A percentile compares a stretch with the other conserved stretches of the same genome.
Evolutionary conservation across 1,140 invertebrate species (phyloP).

Genomic region (Zaprionus davidi): DNA sequence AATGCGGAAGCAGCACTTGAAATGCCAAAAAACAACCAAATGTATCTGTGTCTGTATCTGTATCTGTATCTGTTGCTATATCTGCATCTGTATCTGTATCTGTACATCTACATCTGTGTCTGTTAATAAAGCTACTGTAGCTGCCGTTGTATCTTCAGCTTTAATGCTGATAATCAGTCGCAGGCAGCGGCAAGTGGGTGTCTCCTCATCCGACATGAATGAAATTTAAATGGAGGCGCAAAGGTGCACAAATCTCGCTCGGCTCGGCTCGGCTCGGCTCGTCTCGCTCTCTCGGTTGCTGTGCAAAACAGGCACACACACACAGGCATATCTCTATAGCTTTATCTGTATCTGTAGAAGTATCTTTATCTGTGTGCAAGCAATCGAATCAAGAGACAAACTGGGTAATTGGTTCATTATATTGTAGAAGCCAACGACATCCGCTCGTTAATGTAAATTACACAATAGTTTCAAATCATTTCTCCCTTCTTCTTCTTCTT

Average conservation of each 20-base stretch:
- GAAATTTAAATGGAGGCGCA: constrained; percentile 44
- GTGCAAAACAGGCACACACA: neutral
- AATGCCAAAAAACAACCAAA: constrained; percentile 40
- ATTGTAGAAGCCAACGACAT: constrained; percentile 78
- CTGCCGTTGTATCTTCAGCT: constrained; percentile 3
- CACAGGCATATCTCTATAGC: neutral
- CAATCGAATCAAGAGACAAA: constrained; percentile 81
- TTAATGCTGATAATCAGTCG: constrained; percentile 39
- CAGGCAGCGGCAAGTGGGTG: constrained; percentile 42
- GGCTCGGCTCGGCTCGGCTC: neutral
- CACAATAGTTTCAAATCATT: constrained; percentile 74
- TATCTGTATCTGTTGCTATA: constrained; percentile 22
- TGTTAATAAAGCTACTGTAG: neutral
- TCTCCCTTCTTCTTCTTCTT: constrained; percentile 20
- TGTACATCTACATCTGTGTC: constrained; percentile 33
- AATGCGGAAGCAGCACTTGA: constrained; percentile 72
- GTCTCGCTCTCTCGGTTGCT: neutral
- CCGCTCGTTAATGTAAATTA: constrained; percentile 82
- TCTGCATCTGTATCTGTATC: constrained; percentile 3
- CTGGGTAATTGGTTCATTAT: constrained; percentile 82
- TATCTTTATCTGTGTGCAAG: constrained; percentile 40
- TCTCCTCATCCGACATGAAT: constrained; percentile 39
- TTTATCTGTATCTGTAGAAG: constrained; percentile 6
- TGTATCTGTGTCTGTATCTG: constrained; percentile 25
- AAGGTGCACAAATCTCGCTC: constrained; percentile 3